Conservation (phyloP, 2,797 vertebrate species). For the Micromesistius poutassou region DNA sequence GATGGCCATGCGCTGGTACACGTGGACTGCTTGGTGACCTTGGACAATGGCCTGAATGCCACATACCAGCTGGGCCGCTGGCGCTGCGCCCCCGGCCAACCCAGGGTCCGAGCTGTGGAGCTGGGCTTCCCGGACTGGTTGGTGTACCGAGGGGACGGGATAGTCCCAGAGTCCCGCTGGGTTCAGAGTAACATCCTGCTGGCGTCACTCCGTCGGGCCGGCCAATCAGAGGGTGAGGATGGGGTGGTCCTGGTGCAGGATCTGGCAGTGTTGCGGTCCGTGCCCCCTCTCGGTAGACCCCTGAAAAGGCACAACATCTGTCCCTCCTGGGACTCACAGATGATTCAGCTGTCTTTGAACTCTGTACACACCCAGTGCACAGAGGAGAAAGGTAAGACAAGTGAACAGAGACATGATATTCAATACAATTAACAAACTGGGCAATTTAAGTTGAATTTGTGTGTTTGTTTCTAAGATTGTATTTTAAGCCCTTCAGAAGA, state of each 20-base stretch:
- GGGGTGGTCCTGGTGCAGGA: slow-evolving; percentile 38
- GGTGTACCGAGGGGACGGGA: slow-evolving; percentile 73
- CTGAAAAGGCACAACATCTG: slow-evolving; percentile 70
- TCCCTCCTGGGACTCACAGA: slow-evolving; percentile 59
- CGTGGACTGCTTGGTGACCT: slow-evolving; percentile 66
- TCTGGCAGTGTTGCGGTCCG: slow-evolving; percentile 48
- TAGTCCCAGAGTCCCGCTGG: slow-evolving; percentile 61
- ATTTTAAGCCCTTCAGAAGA: background rate
- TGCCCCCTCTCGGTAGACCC: slow-evolving; percentile 60
- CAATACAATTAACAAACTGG: no score
- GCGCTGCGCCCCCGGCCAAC: slow-evolving; percentile 59
- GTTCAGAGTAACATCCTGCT: slow-evolving; percentile 67
- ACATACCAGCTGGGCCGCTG: slow-evolving; percentile 58
- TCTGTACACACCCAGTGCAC: slow-evolving; percentile 59
- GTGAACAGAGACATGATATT: background rate
- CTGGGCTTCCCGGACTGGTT: slow-evolving; percentile 76
- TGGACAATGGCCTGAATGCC: slow-evolving; percentile 54
- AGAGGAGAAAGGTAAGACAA: slow-evolving; percentile 68
- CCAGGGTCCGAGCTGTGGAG: slow-evolving; percentile 38
- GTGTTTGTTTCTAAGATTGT: background rate
- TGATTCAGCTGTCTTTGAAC: slow-evolving; percentile 44
- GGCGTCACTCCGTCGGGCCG: slow-evolving; percentile 55
- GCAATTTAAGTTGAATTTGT: no score
- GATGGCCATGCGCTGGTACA: slow-evolving; percentile 53
- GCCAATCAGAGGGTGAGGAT: slow-evolving; percentile 24